Conservation (phyloP, 2,113 vertebrate genomes). For the Corythornis cristatus region DNA sequence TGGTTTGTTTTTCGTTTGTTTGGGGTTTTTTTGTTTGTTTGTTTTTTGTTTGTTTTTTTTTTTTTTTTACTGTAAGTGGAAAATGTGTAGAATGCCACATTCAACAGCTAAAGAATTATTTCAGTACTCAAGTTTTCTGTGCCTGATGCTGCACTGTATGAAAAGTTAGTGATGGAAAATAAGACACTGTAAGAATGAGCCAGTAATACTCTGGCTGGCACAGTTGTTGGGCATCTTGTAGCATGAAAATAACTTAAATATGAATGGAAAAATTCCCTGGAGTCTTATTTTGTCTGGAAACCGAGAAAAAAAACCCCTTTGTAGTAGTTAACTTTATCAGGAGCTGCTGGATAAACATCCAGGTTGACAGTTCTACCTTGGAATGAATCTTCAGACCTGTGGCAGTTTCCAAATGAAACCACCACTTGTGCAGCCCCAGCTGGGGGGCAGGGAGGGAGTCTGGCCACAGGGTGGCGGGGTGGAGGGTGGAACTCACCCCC, state of each 20-base stretch:
- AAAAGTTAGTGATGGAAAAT: neutral
- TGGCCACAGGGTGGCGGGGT: neutral
- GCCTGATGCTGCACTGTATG: neutral
- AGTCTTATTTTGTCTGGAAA: neutral
- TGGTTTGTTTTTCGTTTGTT: too few species aligned
- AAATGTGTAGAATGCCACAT: neutral
- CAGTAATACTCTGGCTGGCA: neutral
- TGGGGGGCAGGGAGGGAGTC: neutral
- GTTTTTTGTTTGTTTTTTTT: too few species aligned
- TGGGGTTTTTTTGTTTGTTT: too few species aligned
- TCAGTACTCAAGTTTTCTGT: accelerated
- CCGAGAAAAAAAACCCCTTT: neutral
- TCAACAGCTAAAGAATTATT: neutral
- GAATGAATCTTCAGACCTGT: neutral
- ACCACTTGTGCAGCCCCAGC: neutral
- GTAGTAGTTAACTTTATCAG: neutral
- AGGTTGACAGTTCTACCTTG: neutral
- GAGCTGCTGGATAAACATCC: neutral
- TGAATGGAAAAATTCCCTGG: neutral
- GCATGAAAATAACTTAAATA: neutral
- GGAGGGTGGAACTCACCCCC: neutral
- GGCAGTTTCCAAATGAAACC: neutral
- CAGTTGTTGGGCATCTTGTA: neutral
- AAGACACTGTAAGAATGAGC: neutral
- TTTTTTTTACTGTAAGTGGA: neutral